Evolutionary conservation across 2,888 invertebrate species (phyloP).

Genomic region (Melanchra persicariae): DNA sequence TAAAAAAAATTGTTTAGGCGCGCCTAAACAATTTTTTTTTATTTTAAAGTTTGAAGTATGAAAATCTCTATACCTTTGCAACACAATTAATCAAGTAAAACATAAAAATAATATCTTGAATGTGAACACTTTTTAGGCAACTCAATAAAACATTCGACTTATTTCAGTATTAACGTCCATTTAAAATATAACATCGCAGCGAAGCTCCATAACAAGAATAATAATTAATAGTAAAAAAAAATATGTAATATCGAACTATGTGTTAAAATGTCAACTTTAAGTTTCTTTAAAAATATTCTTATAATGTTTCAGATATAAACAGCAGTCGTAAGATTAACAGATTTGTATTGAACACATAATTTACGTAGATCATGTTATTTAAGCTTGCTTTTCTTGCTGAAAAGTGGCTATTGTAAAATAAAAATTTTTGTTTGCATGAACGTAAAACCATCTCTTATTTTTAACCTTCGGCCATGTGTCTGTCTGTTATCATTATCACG

Average conservation of each 20-base stretch:
- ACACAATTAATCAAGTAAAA: slow-evolving; percentile 22
- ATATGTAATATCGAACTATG: slow-evolving; percentile 62
- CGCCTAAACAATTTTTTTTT: too few species aligned
- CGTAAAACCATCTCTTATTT: background rate
- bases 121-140: slow-evolving; percentile 25
- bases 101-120: slow-evolving; percentile 40
- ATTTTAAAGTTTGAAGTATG: background rate
- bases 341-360: slow-evolving; percentile 85
- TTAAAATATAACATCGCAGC: slow-evolving; percentile 48
- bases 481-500: background rate
- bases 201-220: slow-evolving; percentile 63
- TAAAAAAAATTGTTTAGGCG: too few species aligned
- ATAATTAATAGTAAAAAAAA: slow-evolving; percentile 53
- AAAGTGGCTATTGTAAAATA: background rate
- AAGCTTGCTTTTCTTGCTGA: slow-evolving; percentile 73
- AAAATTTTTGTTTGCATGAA: background rate
- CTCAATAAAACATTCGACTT: slow-evolving; percentile 31
- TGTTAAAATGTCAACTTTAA: slow-evolving; percentile 77
- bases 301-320: slow-evolving; percentile 77
- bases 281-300: slow-evolving; percentile 69
- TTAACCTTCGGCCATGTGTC: too few species aligned
- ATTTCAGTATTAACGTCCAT: slow-evolving; percentile 31
- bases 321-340: slow-evolving; percentile 75
- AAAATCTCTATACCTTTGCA: slow-evolving; percentile 9
- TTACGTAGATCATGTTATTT: slow-evolving; percentile 73